Evolutionary conservation across 2,797 vertebrate genomes (phyloP), one percentile per base, ranked within the genome.

Genomic region (Ceyx erithaca): DNA sequence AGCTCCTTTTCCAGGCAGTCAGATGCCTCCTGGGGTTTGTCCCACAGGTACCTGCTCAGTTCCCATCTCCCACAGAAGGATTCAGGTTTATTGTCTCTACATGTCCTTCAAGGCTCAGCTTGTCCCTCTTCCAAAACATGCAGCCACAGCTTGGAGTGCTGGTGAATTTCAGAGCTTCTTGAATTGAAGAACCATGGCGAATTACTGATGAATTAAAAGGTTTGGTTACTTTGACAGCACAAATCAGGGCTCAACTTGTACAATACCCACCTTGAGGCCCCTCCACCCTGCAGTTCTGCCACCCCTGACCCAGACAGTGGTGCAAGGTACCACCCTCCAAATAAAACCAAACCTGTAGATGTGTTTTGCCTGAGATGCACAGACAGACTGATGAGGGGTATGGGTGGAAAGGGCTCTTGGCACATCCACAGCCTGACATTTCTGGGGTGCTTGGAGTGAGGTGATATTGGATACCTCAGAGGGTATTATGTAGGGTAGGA

Each of bases 271-370:
- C 31, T 21, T 5, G 21, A 35, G 31, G 7, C 18, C 35, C 33
- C 26, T 30, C 7, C 3, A 4, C 25, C 25, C 31, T 15, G 18
- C 62, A 12, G 43, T 28, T 8, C 45, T 8, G 41, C 41, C 7
- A 30, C n/a, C 80, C 37, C 66, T 11, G 43, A 10, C 43, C 18
- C 46, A 4, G 12, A 4, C 0, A 3, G 52, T 3, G 33, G 37
- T 7, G 41, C 19, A 6, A 41, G 59, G 12, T 14, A 37, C 6
- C 68, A 48, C 52, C 10, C 28, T 22, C 26, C 3, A 3, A 43
- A 19, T 11, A 5, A 12, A 40, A 13, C 14, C 3, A 12, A 43
- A 31, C n/a, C 21, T 4, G 0, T 0, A 2, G 48, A 33, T 1
- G 40, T 9, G 33, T 37, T 40, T 35, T 15, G 49, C 22, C 7